Conservation (phyloP, 2,888 invertebrate species). For the Pollenia labialis region DNA sequence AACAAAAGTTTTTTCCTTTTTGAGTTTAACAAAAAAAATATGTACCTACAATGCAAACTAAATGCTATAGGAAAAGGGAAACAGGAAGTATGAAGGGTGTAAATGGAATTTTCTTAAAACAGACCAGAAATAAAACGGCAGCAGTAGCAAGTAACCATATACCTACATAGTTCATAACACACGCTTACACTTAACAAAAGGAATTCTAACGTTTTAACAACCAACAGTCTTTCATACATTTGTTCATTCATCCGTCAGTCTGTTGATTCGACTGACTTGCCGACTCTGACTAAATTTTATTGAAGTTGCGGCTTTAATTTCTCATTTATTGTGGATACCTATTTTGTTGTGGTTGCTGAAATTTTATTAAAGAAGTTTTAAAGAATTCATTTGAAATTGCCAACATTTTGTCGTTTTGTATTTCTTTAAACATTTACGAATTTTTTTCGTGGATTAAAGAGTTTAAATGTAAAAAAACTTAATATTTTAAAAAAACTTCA, state of each 20-base stretch:
- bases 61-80: constrained; percentile 48
- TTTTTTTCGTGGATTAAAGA: background rate
- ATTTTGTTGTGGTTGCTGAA: constrained; percentile 6
- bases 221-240: background rate
- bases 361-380: background rate
- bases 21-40: background rate
- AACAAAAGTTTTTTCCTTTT: background rate
- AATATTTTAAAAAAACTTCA: background rate
- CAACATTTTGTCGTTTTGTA: background rate
- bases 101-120: constrained; percentile 50
- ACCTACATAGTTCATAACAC: constrained; percentile 8
- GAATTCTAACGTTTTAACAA: constrained; percentile 11
- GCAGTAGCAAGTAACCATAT: constrained; percentile 32
- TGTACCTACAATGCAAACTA: background rate
- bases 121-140: constrained; percentile 41
- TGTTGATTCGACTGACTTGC: background rate
- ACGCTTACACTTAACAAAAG: constrained; percentile 33
- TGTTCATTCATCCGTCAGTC: constrained; percentile 2
- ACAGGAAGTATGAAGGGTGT: constrained; percentile 71
- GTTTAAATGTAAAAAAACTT: no score
- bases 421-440: background rate
- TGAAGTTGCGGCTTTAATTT: constrained; percentile 33
- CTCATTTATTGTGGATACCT: constrained; percentile 34
- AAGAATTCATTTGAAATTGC: constrained; percentile 19
- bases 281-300: constrained; percentile 19